Base-by-base conservation (phyloP, 2,888 invertebrate species). In the Hermaeophaga mercurialis region DNA sequence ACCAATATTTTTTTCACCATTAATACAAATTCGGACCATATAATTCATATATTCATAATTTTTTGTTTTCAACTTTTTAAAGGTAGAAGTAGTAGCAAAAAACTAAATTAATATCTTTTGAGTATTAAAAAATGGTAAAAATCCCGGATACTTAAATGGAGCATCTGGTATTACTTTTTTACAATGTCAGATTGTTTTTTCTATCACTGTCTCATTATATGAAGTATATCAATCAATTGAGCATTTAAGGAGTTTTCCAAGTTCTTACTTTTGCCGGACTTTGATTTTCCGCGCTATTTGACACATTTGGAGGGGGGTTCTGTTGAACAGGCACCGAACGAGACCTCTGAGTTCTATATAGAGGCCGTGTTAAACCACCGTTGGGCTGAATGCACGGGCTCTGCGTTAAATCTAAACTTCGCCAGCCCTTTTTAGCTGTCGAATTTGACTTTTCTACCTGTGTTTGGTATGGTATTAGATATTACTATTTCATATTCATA, bases 261-360 rank as follows among this genome's bases (percentile, higher is more conserved):
- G 41, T 41, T 38, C 77, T 78, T 77, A 78, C 77, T 78, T 77
- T 77, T 69, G 73, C 57, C 50, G 71, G 69, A 67, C 72, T 73
- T 64, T 71, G 71, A 64, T 66, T 67, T 66, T 70, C 72, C 11
- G 19, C 38, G 64, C 68, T 68, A 64, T 68, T 65, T 64, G 68
- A 59, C 56, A 66, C 61, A 58, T 67, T 67, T 57, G 66, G 63
- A 56, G 66, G 64, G 59, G 66, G 64, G 55, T 69, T 75, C 72
- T 75, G 74, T 67, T 74, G 76, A 61, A 75, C 75, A 44, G 86
- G 85, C 78, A 86, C 83, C 41, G 85, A 85, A 70, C 83, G 84
- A 74, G 85, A 85, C 59, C 85, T 80, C 74, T 84, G 84, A 45
- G 84, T 83, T 72, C 84, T 82, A 75, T 82, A 84, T 67, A 81